Evolutionary conservation across 2,113 vertebrate species (phyloP), one percentile per base, ranked within the genome.

Genomic region (Amblyopsis rosae): DNA sequence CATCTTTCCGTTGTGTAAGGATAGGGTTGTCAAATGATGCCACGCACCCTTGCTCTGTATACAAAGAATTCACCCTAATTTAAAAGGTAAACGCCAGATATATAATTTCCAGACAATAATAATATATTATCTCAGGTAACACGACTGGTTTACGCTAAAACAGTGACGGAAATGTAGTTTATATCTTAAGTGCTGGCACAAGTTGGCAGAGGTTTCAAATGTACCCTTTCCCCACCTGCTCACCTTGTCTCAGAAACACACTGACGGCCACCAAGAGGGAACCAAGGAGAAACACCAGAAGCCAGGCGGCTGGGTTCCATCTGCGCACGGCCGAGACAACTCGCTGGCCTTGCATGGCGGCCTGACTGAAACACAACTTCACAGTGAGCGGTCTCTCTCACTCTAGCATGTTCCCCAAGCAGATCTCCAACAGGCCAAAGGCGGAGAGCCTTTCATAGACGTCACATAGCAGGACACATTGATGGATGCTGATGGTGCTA

Each of bases 291-390:
- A 75, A 76, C 33, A 85, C 47, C 67, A 89, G 82, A 47, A 92
- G 81, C 83, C 91, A 93, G 60, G 82, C 54, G 9, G 77, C 87
- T 2, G 82, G 74, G 66, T 73, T 92, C 88, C 90, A 79, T 80
- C 86, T 77, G 65, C 80, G 80, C 65, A 80, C 61, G 53, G 65
- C 79, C 72, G 82, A 82, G 70, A 64, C 76, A 65, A 67, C 77
- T 61, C 89, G 83, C 78, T 89, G 90, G 49, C 69, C 79, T 82
- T 79, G 79, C 93, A 93, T 93, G 87, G 86, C 82, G 83, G 81
- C 75, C 76, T 76, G 77, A 80, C 80, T 71, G 67, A 76, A 8
- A 12, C 48, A 69, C 47, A 51, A 13, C 41, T 15, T 47, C 9
- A 50, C 9, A 57, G 15, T 45, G 48, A 56, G 4, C 1, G 73